Conservation (phyloP, 2,797 vertebrate species). For the Tenualosa thibaudeaui region DNA sequence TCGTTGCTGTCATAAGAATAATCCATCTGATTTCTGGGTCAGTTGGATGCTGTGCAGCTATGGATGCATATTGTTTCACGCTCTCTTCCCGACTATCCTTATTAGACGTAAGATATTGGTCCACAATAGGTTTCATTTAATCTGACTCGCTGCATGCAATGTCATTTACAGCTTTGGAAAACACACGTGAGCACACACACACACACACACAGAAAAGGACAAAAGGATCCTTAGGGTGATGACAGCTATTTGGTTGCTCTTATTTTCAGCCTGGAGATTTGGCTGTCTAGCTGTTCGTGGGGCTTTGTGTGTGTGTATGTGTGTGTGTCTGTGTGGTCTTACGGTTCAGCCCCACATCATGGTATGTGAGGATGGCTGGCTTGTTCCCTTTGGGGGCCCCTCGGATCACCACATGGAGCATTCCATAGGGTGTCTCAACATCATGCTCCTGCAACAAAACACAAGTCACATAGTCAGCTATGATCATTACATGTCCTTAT, state of each 20-base stretch:
- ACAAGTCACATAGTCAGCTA: slow-evolving; percentile 26
- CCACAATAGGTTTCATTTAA: not conserved
- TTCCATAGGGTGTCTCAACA: slow-evolving; percentile 92
- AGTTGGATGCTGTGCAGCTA: not conserved
- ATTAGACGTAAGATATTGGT: not conserved
- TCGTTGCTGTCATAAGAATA: not conserved
- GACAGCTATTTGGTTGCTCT: not conserved
- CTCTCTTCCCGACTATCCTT: not conserved
- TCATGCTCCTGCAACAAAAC: slow-evolving; percentile 87
- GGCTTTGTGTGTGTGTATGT: not conserved
- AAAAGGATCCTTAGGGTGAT: not conserved
- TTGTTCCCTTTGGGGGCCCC: slow-evolving; percentile 93
- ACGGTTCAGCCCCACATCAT: slow-evolving; percentile 97
- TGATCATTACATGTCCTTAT: not conserved
- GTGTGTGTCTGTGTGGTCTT: slow-evolving; percentile 61
- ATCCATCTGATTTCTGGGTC: not conserved
- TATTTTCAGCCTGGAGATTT: not conserved
- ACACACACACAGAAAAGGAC: too few relatives aligned
- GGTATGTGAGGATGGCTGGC: slow-evolving; percentile 95
- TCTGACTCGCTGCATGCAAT: not conserved
- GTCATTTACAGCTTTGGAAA: not conserved
- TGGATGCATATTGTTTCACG: not conserved
- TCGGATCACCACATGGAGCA: slow-evolving; percentile 93
- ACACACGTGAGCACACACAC: too few relatives aligned
- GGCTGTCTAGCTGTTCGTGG: not conserved